These are phyloP conservation scores for Trichonephila clavata DNA, from an alignment of 1,140 invertebrate species.

Conservation along the genomic window DNA sequence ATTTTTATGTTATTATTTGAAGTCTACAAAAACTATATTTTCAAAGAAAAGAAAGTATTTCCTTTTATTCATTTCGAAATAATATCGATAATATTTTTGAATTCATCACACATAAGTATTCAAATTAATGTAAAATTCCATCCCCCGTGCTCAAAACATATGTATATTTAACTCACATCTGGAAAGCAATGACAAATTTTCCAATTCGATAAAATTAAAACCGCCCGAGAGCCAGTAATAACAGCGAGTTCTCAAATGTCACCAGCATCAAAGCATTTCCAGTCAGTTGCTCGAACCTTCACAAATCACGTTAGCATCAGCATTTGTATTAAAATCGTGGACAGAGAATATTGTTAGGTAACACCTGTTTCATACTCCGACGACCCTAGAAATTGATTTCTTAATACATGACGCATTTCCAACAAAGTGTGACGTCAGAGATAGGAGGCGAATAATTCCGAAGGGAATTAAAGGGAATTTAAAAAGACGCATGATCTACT, in stretches of 20 bases:
- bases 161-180: no score
- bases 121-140: no score
- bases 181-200: no score
- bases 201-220: background rate
- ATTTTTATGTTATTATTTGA: no score
- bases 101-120: no score
- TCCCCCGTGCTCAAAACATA: no score
- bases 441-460: constrained; percentile 34
- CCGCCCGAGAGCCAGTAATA: background rate
- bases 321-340: constrained; percentile 1
- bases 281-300: background rate
- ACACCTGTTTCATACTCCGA: constrained; percentile 56
- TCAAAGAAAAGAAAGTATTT: no score
- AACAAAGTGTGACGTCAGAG: constrained; percentile 59
- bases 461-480: constrained; percentile 41
- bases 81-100: no score
- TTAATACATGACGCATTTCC: constrained; percentile 61
- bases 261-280: background rate
- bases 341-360: background rate
- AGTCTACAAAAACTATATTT: no score
- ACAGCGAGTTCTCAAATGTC: background rate
- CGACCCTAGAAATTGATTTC: constrained; percentile 57
- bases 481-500: constrained; percentile 35
- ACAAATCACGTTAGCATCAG: constrained; percentile 10
- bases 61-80: no score